Percentiles rank a stretch among this genome's conserved stretches.
Evolutionary conservation across 2,797 vertebrate genomes (phyloP).

Genomic region (Hirundo rustica): DNA sequence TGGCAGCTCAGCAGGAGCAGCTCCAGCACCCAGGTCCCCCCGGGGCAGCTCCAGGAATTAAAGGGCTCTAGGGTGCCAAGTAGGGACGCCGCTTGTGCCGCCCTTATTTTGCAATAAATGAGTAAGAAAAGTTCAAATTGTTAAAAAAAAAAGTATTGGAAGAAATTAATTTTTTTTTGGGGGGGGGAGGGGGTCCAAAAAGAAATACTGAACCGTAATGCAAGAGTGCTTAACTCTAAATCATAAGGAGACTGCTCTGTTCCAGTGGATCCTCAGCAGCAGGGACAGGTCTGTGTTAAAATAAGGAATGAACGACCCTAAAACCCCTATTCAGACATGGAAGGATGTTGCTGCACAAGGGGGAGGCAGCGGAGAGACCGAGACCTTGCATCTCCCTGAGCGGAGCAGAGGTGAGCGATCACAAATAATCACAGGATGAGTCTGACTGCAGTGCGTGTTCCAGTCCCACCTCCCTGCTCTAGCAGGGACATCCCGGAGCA

Average conservation of each 20-base stretch:
- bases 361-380: background rate
- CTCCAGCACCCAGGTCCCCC: background rate
- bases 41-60: background rate
- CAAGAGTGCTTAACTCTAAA: background rate
- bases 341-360: background rate
- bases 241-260: background rate
- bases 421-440: background rate
- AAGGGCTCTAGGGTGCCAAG: background rate
- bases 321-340: background rate
- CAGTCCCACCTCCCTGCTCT: background rate
- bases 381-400: background rate
- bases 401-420: background rate
- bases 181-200: background rate
- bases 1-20: background rate
- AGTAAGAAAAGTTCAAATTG: background rate
- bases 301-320: background rate
- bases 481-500: background rate
- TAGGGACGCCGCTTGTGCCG: accelerated
- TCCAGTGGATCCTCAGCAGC: background rate
- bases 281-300: background rate
- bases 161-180: background rate
- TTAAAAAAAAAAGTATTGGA: background rate
- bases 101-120: background rate
- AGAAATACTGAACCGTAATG: background rate
- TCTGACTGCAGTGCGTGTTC: accelerated